A percentile compares a stretch with the other conserved stretches of the same genome.
Conservation (phyloP, 2,888 invertebrate genomes). For the Aphrophora alni region DNA sequence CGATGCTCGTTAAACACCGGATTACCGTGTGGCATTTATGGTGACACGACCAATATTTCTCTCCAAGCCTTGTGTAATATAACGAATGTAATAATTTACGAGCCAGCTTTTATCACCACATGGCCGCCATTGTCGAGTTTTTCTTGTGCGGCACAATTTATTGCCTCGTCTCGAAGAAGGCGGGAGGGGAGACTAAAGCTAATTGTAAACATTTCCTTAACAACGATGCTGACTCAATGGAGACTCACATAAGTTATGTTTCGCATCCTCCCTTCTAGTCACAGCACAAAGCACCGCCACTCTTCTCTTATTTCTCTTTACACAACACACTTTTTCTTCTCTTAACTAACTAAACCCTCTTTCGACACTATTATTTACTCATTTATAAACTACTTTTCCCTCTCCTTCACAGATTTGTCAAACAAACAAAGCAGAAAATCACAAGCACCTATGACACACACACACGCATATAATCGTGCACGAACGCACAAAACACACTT, state of each 20-base stretch:
- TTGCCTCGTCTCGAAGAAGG: slow-evolving; percentile 32
- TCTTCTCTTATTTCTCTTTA: slow-evolving; percentile 12
- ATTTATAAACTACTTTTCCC: not conserved
- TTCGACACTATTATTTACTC: slow-evolving; percentile 10
- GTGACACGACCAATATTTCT: slow-evolving; percentile 43
- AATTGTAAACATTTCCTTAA: slow-evolving; percentile 43
- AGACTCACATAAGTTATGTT: slow-evolving; percentile 40
- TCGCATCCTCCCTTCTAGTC: slow-evolving; percentile 21
- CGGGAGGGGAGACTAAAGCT: slow-evolving; percentile 36
- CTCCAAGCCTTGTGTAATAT: slow-evolving; percentile 38
- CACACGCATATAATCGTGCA: not conserved
- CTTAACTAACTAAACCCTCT: not conserved
- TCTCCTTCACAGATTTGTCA: not conserved
- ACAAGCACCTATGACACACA: no score
- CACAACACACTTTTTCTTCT: slow-evolving; percentile 24
- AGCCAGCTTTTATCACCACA: slow-evolving; percentile 42
- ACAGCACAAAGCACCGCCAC: slow-evolving; percentile 35
- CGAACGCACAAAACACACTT: no score
- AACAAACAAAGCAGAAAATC: not conserved
- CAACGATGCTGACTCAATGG: slow-evolving; percentile 42
- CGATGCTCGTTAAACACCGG: slow-evolving; percentile 38
- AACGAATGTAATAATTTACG: slow-evolving; percentile 43
- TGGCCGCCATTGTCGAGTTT: slow-evolving; percentile 42
- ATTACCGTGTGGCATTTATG: slow-evolving; percentile 41
- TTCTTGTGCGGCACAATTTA: slow-evolving; percentile 41